Evolutionary conservation across 2,113 vertebrate species (phyloP).

Genomic region (Anarhynchus alexandrinus): DNA sequence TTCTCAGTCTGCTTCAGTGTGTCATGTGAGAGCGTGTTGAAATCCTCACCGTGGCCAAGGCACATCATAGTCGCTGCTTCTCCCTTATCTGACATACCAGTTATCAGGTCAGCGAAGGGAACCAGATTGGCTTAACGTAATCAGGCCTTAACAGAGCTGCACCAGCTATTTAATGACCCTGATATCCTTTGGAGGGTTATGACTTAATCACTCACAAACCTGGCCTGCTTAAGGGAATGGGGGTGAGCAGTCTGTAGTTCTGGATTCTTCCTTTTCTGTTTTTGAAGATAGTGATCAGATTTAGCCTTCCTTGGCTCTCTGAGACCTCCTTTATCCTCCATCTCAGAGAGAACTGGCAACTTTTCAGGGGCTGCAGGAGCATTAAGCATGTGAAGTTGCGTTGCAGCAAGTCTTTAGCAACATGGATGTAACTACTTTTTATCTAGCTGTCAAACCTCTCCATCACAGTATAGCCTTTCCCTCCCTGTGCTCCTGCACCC

Average conservation of each 20-base stretch:
- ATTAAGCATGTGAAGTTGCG: background rate
- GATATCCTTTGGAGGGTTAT: background rate
- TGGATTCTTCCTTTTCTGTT: background rate
- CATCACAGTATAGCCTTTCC: background rate
- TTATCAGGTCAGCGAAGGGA: constrained; percentile 14
- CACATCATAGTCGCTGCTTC: background rate
- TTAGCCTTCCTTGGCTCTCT: background rate
- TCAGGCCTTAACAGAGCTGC: constrained; percentile 17
- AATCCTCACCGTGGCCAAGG: constrained; percentile 15
- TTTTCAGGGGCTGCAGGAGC: background rate
- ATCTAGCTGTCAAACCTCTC: background rate
- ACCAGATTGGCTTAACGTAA: background rate
- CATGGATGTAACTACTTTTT: background rate
- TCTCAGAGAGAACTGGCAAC: background rate
- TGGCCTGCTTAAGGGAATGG: background rate
- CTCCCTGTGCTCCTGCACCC: background rate
- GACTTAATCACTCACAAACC: constrained; percentile 5
- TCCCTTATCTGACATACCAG: constrained; percentile 37
- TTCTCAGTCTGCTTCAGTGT: constrained; percentile 14
- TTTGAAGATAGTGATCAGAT: background rate
- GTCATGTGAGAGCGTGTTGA: constrained; percentile 51
- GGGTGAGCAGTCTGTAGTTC: background rate
- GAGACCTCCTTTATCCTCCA: background rate
- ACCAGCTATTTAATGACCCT: background rate
- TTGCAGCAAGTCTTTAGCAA: background rate